These are phyloP conservation scores for Acanthacorydalis orientalis DNA, from an alignment of 2,888 invertebrate genomes.

Conservation along the genomic window DNA sequence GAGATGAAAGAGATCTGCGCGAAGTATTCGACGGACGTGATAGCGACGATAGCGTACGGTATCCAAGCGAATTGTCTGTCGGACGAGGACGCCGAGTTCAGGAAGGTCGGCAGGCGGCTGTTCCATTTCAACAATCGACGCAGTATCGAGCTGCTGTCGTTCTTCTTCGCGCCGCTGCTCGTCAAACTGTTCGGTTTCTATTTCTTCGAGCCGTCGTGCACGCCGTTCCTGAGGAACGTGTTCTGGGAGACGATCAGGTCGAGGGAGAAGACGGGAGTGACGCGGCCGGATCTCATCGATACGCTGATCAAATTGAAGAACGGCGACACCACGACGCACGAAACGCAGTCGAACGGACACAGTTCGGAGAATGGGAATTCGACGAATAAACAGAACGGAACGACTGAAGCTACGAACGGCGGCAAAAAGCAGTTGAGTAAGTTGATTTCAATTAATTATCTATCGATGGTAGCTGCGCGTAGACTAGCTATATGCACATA, in stretches of 20 bases:
- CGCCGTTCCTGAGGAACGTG: conserved; percentile 22
- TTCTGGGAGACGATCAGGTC: conserved; percentile 26
- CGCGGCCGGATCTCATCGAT: conserved; percentile 29
- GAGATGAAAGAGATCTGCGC: conserved; percentile 9
- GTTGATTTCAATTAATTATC: too few relatives aligned
- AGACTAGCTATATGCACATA: too few relatives aligned
- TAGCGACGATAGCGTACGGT: conserved; percentile 30
- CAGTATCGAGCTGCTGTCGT: conserved; percentile 20
- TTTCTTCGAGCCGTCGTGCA: conserved; percentile 21
- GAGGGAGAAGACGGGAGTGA: conserved; percentile 22
- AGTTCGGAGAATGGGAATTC: too few relatives aligned
- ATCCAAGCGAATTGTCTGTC: conserved; percentile 27
- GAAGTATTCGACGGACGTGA: conserved; percentile 25
- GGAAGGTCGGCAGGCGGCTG: conserved; percentile 25
- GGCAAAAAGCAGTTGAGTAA: neutral
- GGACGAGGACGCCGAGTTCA: conserved; percentile 21
- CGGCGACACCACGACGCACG: neutral
- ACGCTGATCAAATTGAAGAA: conserved; percentile 26
- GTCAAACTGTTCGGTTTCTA: conserved; percentile 20
- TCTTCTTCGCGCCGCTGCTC: conserved; percentile 27
- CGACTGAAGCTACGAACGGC: too few relatives aligned
- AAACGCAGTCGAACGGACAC: neutral
- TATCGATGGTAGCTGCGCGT: too few relatives aligned
- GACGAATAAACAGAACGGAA: too few relatives aligned
- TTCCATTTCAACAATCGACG: conserved; percentile 21